Evolutionary conservation across 1,140 invertebrate species (phyloP), one percentile per base, ranked within the genome.

Genomic region (Drosophila pseudoobscura): DNA sequence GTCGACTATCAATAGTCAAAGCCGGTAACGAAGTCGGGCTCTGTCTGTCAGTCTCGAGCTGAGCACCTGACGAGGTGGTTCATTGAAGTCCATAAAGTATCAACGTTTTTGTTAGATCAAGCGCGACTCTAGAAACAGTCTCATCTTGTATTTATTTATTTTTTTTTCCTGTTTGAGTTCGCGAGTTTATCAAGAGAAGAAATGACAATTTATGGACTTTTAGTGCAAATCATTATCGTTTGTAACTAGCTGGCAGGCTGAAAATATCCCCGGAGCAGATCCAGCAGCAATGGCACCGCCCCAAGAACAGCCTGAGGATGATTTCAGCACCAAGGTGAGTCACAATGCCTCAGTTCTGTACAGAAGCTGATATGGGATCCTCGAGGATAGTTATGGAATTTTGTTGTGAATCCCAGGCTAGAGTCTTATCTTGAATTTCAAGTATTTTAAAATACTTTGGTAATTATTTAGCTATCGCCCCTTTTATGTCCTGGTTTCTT

Each of bases 191-290:
- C 47, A 52, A 41, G 0, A 17, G 13, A 71, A 61, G 80, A 58
- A 61, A 87, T 87, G 82, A 87, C 82, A 72, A 78, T 87, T 59
- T 87, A 87, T 88, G 83, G 83, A 45, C 63, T 87, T 43, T 65
- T 87, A 39, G 82, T 87, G 75, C 82, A 87, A 68, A 87, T 87
- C 35, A 87, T 87, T 41, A 70, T 87, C 63, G 71, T 87, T 74
- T 87, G 82, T 35, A 82, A 87, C 60, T 87, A 78, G 47, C 22
- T 13, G 5, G 24, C 51, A 9, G 13, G 24, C 24, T 5, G 24
- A 17, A 50, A 31, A 58, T 4, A 2, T 11, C 8, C 17, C 15
- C 66, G 24, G 13, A 49, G 50, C 15, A 46, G 6, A 29, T 13
- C 35, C 31, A 9, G 13, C 39, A 41, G 24, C 31, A 24, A 85